Conservation (phyloP, 2,888 invertebrate species). For the Drosophila quinaria region DNA sequence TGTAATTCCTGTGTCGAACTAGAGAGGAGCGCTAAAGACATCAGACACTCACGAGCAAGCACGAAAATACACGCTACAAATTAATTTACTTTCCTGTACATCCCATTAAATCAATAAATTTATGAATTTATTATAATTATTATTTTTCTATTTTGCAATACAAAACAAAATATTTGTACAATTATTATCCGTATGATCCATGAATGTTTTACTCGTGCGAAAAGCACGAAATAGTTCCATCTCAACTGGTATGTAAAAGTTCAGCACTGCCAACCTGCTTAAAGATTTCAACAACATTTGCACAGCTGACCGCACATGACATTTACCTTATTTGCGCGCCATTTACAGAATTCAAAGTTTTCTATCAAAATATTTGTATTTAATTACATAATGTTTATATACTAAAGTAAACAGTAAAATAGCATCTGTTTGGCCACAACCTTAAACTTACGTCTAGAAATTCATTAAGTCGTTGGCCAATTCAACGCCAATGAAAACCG, state of each 20-base stretch:
- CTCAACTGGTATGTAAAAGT: background rate
- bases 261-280: slow-evolving; percentile 35
- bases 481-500: slow-evolving; percentile 99
- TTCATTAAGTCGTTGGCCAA: slow-evolving; percentile 90
- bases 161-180: background rate
- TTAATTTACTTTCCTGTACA: background rate
- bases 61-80: background rate
- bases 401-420: slow-evolving; percentile 15
- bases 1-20: slow-evolving; percentile 13
- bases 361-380: slow-evolving; percentile 25
- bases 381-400: slow-evolving; percentile 25
- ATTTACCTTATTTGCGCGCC: background rate
- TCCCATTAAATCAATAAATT: background rate
- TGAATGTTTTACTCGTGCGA: background rate
- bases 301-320: slow-evolving; percentile 25
- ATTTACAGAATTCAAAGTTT: slow-evolving; percentile 5
- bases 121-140: background rate
- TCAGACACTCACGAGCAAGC: background rate
- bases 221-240: slow-evolving; percentile 6
- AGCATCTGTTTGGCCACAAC: slow-evolving; percentile 40
- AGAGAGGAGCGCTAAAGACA: slow-evolving; percentile 26
- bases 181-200: background rate
- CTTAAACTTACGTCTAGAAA: slow-evolving; percentile 76
- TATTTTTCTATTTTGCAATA: background rate
- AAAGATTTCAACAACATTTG: background rate